phyloP scores from a whole-genome alignment of 2,113 vertebrate species.

The Tympanuchus pallidicinctus region DNA sequence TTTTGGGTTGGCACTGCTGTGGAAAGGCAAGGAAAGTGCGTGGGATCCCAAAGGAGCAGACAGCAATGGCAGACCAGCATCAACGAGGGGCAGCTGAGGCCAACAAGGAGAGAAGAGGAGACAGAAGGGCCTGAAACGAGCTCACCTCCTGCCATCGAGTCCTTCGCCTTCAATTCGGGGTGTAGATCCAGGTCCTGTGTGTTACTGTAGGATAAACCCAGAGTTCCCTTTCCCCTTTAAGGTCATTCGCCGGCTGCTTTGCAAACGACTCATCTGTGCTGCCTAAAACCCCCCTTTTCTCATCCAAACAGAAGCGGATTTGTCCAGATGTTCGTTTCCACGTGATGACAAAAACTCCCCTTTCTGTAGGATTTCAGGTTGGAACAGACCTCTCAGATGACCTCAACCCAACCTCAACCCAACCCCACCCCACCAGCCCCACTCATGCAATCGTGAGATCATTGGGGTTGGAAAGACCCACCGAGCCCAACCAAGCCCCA shows the following conservation, averaged over 20 bases:
- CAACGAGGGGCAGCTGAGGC: neutral
- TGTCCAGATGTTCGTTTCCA: neutral
- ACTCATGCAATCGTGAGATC: too few species aligned
- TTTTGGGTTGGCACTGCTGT: neutral
- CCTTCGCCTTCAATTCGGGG: neutral
- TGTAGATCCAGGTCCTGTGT: conserved; percentile 13
- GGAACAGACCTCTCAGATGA: too few species aligned
- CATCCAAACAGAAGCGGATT: neutral
- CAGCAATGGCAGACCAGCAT: neutral
- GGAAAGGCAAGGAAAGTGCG: accelerated
- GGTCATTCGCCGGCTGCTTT: neutral
- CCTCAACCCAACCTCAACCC: too few species aligned
- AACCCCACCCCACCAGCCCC: too few species aligned
- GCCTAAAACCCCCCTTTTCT: conserved; percentile 27
- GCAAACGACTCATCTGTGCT: neutral
- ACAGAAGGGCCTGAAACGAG: neutral
- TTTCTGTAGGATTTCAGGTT: neutral
- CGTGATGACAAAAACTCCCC: neutral
- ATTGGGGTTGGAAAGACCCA: too few species aligned
- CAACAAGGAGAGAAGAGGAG: neutral
- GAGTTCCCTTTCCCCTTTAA: neutral
- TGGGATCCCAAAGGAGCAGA: neutral
- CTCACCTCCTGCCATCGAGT: neutral
- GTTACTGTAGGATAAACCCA: conserved; percentile 8
- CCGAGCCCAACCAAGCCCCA: too few species aligned